Conservation (phyloP, 2,113 vertebrate species). For the Brachypteracias leptosomus region DNA sequence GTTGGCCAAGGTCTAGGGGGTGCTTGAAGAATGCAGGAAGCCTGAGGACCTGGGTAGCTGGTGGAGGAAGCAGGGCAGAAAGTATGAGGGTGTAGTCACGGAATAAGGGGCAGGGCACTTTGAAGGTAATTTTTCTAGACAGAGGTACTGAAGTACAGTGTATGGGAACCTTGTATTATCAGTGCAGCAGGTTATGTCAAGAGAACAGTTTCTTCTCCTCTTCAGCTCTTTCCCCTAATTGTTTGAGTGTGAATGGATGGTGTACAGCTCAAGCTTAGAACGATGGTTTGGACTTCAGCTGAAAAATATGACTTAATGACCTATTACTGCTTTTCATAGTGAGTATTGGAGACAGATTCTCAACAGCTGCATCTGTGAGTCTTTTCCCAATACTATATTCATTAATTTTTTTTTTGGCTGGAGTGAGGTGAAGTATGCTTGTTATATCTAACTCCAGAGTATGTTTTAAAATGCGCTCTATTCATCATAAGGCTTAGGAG, state of each 20-base stretch:
- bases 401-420: neutral
- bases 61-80: neutral
- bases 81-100: neutral
- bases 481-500: neutral
- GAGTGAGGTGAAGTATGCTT: neutral
- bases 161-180: neutral
- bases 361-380: neutral
- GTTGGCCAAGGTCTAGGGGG: neutral
- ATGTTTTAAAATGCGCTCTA: neutral
- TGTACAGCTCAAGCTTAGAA: neutral
- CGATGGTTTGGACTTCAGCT: neutral
- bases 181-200: neutral
- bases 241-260: neutral
- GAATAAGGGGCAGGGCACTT: neutral
- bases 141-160: neutral
- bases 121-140: neutral
- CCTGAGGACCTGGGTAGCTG: neutral
- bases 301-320: neutral
- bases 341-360: neutral
- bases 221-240: neutral
- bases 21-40: neutral
- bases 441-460: neutral
- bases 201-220: neutral
- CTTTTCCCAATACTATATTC: neutral
- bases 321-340: neutral